These are phyloP conservation scores for Hypothenemus hampei DNA, from an alignment of 1,140 invertebrate species.

Conservation along the genomic window DNA sequence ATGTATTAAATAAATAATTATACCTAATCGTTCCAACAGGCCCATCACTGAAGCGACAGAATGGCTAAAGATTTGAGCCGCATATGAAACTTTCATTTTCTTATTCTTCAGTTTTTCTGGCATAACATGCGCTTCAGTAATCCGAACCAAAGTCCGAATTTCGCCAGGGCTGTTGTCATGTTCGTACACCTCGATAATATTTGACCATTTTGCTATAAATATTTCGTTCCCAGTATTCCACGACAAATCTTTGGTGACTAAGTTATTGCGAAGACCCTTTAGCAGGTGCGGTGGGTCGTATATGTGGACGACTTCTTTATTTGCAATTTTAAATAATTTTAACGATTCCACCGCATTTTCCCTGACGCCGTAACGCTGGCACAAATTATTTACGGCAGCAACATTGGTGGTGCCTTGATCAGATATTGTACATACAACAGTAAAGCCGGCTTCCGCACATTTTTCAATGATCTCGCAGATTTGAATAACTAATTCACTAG, in stretches of 20 bases:
- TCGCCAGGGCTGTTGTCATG: not conserved
- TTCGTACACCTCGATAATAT: not conserved
- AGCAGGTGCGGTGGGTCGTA: constrained; percentile 7
- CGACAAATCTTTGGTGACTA: not conserved
- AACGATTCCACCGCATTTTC: no score
- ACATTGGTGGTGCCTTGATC: no score
- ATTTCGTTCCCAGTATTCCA: not conserved
- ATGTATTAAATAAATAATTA: not conserved
- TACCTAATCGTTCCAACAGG: not conserved
- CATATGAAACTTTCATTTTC: not conserved
- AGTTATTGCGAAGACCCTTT: constrained; percentile 6
- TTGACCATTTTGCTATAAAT: not conserved
- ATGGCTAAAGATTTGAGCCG: not conserved
- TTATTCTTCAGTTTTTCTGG: not conserved
- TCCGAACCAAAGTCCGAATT: not conserved
- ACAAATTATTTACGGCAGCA: no score
- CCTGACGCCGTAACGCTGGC: no score
- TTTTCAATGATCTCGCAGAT: not conserved
- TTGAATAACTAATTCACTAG: no score
- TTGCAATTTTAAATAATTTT: no score
- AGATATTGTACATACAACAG: not conserved
- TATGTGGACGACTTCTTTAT: constrained; percentile 1
- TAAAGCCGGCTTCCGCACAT: not conserved
- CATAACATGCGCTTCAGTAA: not conserved
- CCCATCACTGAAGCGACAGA: not conserved